Base-by-base conservation (phyloP, 2,888 invertebrate genomes). In the Callinectes sapidus region DNA sequence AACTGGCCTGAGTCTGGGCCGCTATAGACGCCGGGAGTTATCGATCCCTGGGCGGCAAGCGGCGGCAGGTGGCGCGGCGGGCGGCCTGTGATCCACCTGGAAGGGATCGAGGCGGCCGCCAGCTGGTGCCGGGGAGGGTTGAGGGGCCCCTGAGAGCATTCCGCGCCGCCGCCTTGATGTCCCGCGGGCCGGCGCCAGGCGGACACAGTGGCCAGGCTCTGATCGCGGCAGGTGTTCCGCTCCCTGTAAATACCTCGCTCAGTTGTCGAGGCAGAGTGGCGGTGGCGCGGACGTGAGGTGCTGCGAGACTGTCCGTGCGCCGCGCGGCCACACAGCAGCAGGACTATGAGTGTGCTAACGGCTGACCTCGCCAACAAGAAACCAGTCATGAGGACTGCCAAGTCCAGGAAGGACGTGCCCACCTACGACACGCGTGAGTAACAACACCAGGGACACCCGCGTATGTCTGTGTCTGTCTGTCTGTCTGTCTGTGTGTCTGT, bases 261-360 rank as follows among this genome's bases (percentile, higher is more conserved):
- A 81, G 81, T 35, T 35, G 35, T 10, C 18, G 35, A 32, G 81
- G 81, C 6, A 28, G 35, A 42, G 28, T 28, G 89, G 81, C 39
- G 13, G 81, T 28, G 13, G 85, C 55, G 89, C 28, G 54, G 48
- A 16, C 91, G 42, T 61, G 89, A 28, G 89, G 55, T 39, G 39
- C 16, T 89, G 42, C 54, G 61, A 28, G 71, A n/a, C 23, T 6
- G 28, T 71, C 71, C 71, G 71, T n/a, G 28, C 61, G 61, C 18
- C 61, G 28, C 71, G 23, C 28, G 28, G n/a, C 28, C 71, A 71
- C 71, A 28, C 71, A n/a, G n/a, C n/a, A n/a, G n/a, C n/a, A 85
- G 89, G 89, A 92, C 89, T 92, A 92, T 92, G 92, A 92, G 92
- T 92, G 92, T 92, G 89, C 85, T 92, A 89, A 92, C 92, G 55